phyloP scores from a whole-genome alignment of 2,113 vertebrate genomes.

The Microcebus murinus region DNA sequence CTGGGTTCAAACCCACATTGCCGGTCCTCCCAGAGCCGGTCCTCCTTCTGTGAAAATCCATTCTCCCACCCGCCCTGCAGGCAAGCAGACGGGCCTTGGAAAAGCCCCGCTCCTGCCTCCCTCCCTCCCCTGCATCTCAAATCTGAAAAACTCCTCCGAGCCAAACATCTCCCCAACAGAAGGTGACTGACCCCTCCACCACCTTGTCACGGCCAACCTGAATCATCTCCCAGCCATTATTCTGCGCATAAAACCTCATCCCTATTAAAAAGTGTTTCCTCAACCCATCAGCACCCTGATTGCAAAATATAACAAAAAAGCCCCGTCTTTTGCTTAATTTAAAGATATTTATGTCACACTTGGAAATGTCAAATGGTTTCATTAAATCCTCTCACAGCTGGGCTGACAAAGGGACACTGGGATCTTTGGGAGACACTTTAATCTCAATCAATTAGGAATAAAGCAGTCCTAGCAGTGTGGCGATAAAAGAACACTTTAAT shows the following conservation, averaged over 20 bases:
- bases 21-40: not conserved
- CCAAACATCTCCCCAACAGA: not conserved
- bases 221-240: not conserved
- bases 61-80: not conserved
- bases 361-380: conserved; percentile 76
- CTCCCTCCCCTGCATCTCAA: not conserved
- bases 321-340: conserved; percentile 43
- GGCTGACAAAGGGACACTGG: conserved; percentile 20
- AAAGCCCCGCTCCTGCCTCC: not conserved
- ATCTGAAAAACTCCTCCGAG: not conserved
- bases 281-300: not conserved
- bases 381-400: conserved; percentile 69
- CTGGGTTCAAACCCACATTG: not conserved
- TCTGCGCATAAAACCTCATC: not conserved
- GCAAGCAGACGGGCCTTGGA: not conserved
- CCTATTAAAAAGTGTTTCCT: conserved; percentile 37
- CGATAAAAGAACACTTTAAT: conserved; percentile 86
- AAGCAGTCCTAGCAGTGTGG: conserved; percentile 73
- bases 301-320: conserved; percentile 24
- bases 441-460: conserved; percentile 86
- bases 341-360: conserved; percentile 69
- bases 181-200: not conserved
- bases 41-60: not conserved
- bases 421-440: conserved; percentile 74
- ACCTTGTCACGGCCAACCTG: not conserved